A percentile compares a stretch with the other conserved stretches of the same genome.
Evolutionary conservation across 2,888 invertebrate species (phyloP).

Genomic region (Cheilosia urbana): DNA sequence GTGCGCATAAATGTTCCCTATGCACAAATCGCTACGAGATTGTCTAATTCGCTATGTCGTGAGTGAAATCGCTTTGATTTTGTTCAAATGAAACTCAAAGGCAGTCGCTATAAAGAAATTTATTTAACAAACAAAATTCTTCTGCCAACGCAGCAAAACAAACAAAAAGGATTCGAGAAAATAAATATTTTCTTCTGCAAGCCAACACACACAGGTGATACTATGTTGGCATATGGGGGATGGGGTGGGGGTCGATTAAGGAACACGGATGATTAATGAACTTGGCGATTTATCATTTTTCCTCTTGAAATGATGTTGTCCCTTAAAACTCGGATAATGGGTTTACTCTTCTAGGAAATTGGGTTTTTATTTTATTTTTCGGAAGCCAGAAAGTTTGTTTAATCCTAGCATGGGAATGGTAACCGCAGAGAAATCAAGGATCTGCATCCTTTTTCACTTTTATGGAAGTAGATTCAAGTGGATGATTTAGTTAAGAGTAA

Average conservation of each 20-base stretch:
- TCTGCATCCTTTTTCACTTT: background rate
- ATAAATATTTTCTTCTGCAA: no score
- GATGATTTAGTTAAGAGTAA: conserved; percentile 6
- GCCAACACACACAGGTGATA: conserved; percentile 10
- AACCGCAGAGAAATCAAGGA: background rate
- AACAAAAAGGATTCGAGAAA: no score
- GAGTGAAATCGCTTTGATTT: conserved; percentile 11
- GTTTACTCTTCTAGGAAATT: conserved; percentile 10
- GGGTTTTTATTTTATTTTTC: no score
- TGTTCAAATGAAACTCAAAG: conserved; percentile 4
- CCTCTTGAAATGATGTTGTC: conserved; percentile 17
- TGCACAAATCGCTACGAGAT: conserved; percentile 12
- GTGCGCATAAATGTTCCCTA: background rate
- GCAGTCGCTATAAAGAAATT: background rate
- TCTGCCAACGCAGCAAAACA: no score
- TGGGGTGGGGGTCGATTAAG: background rate
- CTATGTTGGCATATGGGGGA: no score
- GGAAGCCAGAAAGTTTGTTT: conserved; percentile 3
- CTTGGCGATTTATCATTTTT: conserved; percentile 25
- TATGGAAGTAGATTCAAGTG: conserved; percentile 2
- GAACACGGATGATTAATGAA: conserved; percentile 46
- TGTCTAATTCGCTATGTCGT: conserved; percentile 3
- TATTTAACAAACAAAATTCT: no score
- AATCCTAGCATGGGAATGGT: background rate
- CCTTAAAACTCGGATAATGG: conserved; percentile 23